These are phyloP conservation scores for Porphyrio hochstetteri DNA, from an alignment of 2,113 vertebrate genomes.

Conservation along the genomic window DNA sequence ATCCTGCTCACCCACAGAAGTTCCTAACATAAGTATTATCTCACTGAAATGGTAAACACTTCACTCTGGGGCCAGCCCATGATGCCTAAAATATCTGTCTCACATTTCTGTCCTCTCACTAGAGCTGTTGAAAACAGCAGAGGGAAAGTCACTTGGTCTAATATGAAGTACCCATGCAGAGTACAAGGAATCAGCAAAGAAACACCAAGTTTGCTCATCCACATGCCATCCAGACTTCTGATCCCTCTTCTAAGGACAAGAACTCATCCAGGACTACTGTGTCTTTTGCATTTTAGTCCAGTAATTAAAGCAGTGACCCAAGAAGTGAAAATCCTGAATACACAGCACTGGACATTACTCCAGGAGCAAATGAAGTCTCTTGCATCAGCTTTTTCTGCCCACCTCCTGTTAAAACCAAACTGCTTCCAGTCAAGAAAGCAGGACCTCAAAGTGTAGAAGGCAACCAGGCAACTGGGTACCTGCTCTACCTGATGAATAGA, in stretches of 20 bases:
- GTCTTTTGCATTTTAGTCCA: neutral
- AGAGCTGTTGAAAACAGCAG: neutral
- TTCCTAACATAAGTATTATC: neutral
- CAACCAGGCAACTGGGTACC: neutral
- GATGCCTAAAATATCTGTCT: neutral
- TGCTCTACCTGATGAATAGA: neutral
- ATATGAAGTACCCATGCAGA: neutral
- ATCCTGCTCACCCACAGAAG: rapidly evolving
- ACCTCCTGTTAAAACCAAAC: neutral
- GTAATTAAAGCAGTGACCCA: neutral
- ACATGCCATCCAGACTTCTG: neutral
- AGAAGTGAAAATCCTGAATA: neutral
- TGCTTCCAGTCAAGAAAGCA: neutral
- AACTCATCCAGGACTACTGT: neutral
- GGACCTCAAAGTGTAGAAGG: neutral
- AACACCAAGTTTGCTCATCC: neutral
- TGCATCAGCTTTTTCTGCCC: neutral
- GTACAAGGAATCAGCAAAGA: neutral
- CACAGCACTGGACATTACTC: neutral
- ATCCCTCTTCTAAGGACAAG: neutral
- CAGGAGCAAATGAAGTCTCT: neutral
- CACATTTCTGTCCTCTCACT: neutral
- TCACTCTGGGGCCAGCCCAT: neutral
- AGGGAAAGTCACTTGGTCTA: neutral
- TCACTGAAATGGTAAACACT: neutral